Conservation (phyloP, 2,888 invertebrate species). For the Nipponacmea schrenckii region DNA sequence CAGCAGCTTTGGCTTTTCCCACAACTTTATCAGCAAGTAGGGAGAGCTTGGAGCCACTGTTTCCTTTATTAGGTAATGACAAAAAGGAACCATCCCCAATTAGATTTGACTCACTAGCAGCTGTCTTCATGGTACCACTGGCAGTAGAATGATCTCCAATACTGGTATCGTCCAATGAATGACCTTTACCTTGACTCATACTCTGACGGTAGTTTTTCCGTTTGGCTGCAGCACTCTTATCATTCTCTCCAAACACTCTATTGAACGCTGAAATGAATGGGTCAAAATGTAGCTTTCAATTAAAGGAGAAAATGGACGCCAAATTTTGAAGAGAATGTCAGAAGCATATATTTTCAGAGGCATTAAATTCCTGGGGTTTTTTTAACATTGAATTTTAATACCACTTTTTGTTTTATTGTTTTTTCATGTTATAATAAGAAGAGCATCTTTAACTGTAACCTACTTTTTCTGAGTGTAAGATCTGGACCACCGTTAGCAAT, state of each 20-base stretch:
- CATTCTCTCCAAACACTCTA: slow-evolving; percentile 86
- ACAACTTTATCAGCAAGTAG: slow-evolving; percentile 59
- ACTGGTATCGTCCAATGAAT: slow-evolving; percentile 68
- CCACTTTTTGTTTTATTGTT: background rate
- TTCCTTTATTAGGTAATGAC: slow-evolving; percentile 76
- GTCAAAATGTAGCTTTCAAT: background rate
- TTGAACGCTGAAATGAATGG: slow-evolving; percentile 76
- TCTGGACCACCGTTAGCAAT: slow-evolving; percentile 52
- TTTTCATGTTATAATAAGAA: background rate
- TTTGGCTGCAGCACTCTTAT: slow-evolving; percentile 52
- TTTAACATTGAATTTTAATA: background rate
- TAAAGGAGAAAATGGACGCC: background rate
- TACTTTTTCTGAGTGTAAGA: slow-evolving; percentile 50
- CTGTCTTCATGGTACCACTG: slow-evolving; percentile 44
- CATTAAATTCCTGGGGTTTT: background rate
- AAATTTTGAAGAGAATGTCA: background rate
- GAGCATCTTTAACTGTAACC: slow-evolving; percentile 13
- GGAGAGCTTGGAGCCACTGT: slow-evolving; percentile 50
- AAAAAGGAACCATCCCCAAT: slow-evolving; percentile 43
- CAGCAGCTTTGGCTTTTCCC: slow-evolving; percentile 39
- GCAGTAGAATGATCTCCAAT: slow-evolving; percentile 41
- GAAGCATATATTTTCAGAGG: background rate
- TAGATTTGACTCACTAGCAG: slow-evolving; percentile 58
- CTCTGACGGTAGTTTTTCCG: slow-evolving; percentile 49
- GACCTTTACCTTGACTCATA: slow-evolving; percentile 43